Evolutionary conservation across 2,888 invertebrate genomes (phyloP).

Genomic region (Cataglyphis livida): DNA sequence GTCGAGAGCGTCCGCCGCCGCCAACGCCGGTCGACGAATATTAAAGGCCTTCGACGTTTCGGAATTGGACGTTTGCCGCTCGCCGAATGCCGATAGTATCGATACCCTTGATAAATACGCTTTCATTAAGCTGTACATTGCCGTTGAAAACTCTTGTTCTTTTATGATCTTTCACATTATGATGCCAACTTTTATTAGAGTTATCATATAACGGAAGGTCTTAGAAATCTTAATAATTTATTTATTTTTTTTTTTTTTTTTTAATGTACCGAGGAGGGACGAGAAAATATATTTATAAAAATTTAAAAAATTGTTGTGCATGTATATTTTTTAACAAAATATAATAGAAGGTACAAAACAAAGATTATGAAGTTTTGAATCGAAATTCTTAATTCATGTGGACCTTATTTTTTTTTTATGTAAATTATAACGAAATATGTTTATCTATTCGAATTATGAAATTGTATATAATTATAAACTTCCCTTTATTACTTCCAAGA

Average conservation of each 20-base stretch:
- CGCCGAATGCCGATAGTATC: conserved; percentile 42
- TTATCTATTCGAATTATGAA: not conserved
- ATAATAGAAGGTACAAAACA: not conserved
- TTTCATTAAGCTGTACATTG: conserved; percentile 25
- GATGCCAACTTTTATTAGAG: not conserved
- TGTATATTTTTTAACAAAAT: not conserved
- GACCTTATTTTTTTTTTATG: not conserved
- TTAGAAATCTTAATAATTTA: not conserved
- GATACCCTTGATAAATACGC: conserved; percentile 44
- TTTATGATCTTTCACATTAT: not conserved
- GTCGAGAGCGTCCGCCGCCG: conserved; percentile 28
- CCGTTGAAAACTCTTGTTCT: conserved; percentile 24
- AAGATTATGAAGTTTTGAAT: not conserved
- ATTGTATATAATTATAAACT: not conserved
- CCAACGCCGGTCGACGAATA: conserved; percentile 27
- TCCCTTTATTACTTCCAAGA: not conserved
- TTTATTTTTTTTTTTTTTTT: not conserved
- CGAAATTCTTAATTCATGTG: not conserved
- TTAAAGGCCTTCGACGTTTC: conserved; percentile 44
- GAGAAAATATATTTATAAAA: not conserved
- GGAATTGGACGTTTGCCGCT: conserved; percentile 38
- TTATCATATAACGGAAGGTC: not conserved
- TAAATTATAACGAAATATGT: not conserved
- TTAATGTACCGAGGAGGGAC: not conserved
- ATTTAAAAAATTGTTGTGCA: not conserved